Conservation (phyloP, 2,113 vertebrate genomes). For the Cercopithecus mona region DNA sequence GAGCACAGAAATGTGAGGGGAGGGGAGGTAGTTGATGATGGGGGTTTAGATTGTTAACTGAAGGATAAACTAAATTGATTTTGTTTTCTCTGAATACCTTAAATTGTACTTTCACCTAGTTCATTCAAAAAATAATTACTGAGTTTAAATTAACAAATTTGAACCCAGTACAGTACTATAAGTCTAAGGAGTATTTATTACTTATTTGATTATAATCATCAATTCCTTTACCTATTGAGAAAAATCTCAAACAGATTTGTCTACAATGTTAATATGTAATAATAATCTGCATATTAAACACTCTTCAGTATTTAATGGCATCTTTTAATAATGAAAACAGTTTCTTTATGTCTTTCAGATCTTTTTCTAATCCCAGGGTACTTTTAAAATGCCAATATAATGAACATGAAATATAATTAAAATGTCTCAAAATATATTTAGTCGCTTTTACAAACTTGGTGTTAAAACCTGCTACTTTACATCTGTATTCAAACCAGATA, state of each 20-base stretch:
- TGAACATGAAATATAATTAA: conserved; percentile 19
- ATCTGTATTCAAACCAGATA: not conserved
- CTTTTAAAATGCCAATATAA: not conserved
- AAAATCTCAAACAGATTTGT: conserved; percentile 38
- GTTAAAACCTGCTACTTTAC: not conserved
- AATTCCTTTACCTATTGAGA: not conserved
- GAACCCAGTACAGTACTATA: not conserved
- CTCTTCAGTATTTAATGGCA: not conserved
- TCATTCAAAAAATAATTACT: not conserved
- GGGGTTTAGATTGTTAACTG: not conserved
- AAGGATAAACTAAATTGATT: not conserved
- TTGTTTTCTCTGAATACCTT: not conserved
- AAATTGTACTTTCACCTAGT: not conserved
- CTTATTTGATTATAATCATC: conserved; percentile 23
- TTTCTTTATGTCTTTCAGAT: not conserved
- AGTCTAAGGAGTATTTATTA: not conserved
- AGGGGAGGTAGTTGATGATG: not conserved
- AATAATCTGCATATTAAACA: not conserved
- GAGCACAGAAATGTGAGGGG: not conserved
- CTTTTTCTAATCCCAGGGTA: not conserved
- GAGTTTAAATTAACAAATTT: not conserved
- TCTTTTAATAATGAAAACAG: not conserved
- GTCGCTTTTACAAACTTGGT: not conserved
- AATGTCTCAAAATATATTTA: not conserved
- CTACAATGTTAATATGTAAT: conserved; percentile 17